These are phyloP conservation scores for Venturia canescens DNA, from an alignment of 1,140 invertebrate species.

Conservation along the genomic window DNA sequence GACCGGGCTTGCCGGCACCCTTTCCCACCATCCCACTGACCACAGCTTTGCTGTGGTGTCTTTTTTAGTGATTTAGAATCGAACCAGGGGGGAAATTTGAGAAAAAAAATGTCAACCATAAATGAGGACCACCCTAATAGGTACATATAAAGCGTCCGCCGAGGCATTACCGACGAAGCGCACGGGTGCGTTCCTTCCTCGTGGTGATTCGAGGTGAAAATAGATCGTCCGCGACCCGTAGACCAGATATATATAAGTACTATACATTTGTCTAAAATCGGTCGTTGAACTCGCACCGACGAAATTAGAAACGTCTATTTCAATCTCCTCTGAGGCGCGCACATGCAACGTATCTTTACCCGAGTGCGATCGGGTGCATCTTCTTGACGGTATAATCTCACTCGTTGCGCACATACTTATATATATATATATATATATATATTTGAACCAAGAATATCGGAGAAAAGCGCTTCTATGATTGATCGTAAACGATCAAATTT, in stretches of 20 bases:
- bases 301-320: constrained; percentile 42
- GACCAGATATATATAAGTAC: constrained; percentile 1
- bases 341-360: not conserved
- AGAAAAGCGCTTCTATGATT: no score
- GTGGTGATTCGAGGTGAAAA: constrained; percentile 32
- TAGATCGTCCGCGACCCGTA: constrained; percentile 38
- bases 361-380: not conserved
- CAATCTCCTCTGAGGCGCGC: constrained; percentile 1
- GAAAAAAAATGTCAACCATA: no score
- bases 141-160: not conserved
- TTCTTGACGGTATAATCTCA: not conserved
- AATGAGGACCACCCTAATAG: no score
- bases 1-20: no score
- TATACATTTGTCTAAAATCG: constrained; percentile 41
- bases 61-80: no score
- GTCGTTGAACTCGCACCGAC: constrained; percentile 39
- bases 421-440: no score
- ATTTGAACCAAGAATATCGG: no score
- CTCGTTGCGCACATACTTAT: no score
- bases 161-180: not conserved
- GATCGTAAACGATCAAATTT: no score
- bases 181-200: constrained; percentile 18
- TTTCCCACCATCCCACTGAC: no score
- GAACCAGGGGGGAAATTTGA: no score
- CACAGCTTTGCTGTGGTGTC: no score